Evolutionary conservation across 2,797 vertebrate genomes (phyloP).

Genomic region (Eulemur coronatus): DNA sequence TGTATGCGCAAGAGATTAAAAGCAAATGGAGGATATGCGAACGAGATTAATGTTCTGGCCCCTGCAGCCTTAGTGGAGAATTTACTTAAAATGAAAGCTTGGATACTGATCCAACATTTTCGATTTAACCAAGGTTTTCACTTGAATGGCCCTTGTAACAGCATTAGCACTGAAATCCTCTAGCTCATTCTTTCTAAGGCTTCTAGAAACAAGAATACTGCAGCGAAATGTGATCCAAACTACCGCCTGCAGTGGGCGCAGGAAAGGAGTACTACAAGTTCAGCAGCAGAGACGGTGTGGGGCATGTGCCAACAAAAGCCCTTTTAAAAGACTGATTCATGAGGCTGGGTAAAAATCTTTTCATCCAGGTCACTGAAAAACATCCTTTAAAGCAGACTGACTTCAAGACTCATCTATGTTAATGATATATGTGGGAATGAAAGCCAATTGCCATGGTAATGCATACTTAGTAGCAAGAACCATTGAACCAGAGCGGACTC

Average conservation of each 20-base stretch:
- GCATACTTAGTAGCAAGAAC: constrained; percentile 37
- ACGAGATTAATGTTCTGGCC: constrained; percentile 15
- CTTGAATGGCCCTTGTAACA: background rate
- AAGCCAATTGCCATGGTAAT: constrained; percentile 55
- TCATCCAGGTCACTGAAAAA: constrained; percentile 30
- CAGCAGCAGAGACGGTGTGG: background rate
- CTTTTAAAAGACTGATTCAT: constrained; percentile 38
- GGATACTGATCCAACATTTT: background rate
- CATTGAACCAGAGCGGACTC: constrained; percentile 45
- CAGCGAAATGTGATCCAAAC: constrained; percentile 6
- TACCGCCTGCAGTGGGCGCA: background rate
- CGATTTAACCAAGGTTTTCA: constrained; percentile 6
- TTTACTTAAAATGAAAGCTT: constrained; percentile 51
- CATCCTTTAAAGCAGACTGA: constrained; percentile 48
- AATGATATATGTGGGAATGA: constrained; percentile 33
- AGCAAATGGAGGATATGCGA: background rate
- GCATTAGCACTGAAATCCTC: constrained; percentile 4
- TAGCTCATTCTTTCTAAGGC: constrained; percentile 36
- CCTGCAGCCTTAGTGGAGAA: background rate
- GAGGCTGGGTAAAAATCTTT: constrained; percentile 51
- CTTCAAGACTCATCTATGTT: constrained; percentile 50
- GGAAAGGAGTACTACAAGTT: background rate
- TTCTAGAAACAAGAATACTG: constrained; percentile 34
- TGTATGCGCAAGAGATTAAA: constrained; percentile 9
- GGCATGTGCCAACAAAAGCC: background rate